Conservation (phyloP, 2,888 invertebrate genomes). For the Xestia c-nigrum region DNA sequence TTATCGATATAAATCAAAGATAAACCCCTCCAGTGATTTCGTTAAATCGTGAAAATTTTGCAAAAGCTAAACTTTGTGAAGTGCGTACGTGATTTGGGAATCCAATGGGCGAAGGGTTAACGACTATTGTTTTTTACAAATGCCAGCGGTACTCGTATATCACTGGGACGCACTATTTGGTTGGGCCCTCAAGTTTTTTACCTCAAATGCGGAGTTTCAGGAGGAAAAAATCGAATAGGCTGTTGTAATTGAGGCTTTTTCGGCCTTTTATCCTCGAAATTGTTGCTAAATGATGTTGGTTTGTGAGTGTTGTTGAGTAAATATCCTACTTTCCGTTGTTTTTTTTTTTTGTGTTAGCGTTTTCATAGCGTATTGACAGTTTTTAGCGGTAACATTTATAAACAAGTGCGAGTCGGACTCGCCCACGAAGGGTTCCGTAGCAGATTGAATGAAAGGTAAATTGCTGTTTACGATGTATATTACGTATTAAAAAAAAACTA, state of each 20-base stretch:
- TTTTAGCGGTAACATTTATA: not conserved
- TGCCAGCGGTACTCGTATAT: conserved; percentile 62
- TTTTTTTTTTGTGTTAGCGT: not conserved
- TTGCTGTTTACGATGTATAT: no score
- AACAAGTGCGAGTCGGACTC: no score
- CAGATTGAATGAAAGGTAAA: no score
- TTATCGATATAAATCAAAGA: conserved; percentile 71
- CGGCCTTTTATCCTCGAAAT: not conserved
- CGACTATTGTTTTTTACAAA: conserved; percentile 72
- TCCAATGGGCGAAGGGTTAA: conserved; percentile 70
- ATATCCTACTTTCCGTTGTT: not conserved
- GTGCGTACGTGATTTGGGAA: conserved; percentile 74
- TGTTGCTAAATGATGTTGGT: not conserved
- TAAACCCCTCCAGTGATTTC: conserved; percentile 65
- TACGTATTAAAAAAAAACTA: no score
- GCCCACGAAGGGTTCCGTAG: no score
- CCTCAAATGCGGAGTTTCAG: conserved; percentile 38
- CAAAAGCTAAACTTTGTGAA: conserved; percentile 76
- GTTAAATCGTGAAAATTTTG: conserved; percentile 75
- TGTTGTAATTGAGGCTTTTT: conserved; percentile 26
- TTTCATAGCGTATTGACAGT: not conserved
- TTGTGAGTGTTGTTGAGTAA: not conserved
- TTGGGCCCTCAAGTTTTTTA: conserved; percentile 39
- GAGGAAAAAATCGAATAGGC: conserved; percentile 27
- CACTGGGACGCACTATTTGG: conserved; percentile 60